These are phyloP conservation scores for Cairina moschata DNA, from an alignment of 2,113 vertebrate species.

Conservation along the genomic window DNA sequence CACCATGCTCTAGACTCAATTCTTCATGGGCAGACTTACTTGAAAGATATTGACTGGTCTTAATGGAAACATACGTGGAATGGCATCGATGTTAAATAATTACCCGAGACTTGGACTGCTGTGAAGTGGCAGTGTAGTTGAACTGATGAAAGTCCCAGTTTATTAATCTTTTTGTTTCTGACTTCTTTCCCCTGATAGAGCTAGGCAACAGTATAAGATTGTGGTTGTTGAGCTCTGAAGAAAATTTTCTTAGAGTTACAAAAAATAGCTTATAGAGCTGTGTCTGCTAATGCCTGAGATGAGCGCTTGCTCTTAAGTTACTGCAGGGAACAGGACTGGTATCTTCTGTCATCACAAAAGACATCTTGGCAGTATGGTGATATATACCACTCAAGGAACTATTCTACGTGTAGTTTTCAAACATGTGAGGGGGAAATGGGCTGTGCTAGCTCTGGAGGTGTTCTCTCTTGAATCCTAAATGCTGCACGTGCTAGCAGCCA, in stretches of 20 bases:
- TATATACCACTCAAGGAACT: not conserved
- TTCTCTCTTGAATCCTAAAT: not conserved
- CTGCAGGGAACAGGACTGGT: not conserved
- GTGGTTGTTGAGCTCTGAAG: not conserved
- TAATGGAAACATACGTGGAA: not conserved
- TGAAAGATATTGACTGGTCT: not conserved
- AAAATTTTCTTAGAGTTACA: not conserved
- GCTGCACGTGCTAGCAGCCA: fast-evolving
- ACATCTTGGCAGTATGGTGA: not conserved
- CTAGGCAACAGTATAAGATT: not conserved
- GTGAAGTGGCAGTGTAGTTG: not conserved
- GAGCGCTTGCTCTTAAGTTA: not conserved
- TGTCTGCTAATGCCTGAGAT: not conserved
- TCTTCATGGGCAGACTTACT: not conserved
- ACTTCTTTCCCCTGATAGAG: not conserved
- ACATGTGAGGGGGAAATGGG: not conserved
- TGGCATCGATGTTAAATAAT: not conserved
- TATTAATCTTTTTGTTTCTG: not conserved
- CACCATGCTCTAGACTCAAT: not conserved
- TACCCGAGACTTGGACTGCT: not conserved
- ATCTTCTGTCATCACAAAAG: not conserved
- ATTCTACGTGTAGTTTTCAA: not conserved
- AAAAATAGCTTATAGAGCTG: not conserved
- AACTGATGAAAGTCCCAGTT: not conserved
- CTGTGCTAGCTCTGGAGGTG: not conserved